phyloP scores from a whole-genome alignment of 1,140 invertebrate species.

The Zaprionus tsacasi region DNA sequence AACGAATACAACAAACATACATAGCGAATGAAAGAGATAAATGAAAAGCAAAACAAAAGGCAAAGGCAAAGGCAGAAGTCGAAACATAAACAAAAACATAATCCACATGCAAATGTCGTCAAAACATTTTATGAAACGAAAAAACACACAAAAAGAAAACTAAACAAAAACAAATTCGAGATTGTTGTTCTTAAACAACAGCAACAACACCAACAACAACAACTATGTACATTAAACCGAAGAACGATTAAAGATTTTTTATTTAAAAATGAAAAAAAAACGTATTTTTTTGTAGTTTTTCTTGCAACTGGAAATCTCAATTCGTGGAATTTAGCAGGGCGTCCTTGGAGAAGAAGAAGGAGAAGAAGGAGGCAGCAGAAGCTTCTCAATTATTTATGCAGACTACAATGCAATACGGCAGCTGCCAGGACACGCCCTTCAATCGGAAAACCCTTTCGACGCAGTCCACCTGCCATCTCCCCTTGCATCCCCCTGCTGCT shows the following conservation, averaged over 20 bases:
- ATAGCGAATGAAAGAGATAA: slow-evolving; percentile 19
- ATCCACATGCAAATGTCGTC: slow-evolving; percentile 43
- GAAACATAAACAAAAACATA: slow-evolving; percentile 26
- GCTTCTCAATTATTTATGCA: slow-evolving; percentile 74
- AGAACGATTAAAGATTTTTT: slow-evolving; percentile 72
- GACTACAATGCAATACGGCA: slow-evolving; percentile 64
- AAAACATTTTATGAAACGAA: slow-evolving; percentile 28
- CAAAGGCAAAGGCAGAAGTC: background rate
- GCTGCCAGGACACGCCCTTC: slow-evolving; percentile 22
- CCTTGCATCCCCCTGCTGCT: background rate
- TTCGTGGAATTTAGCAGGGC: slow-evolving; percentile 29
- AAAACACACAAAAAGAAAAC: slow-evolving; percentile 14
- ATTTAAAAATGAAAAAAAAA: slow-evolving; percentile 41
- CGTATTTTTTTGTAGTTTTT: slow-evolving; percentile 27
- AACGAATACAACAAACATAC: slow-evolving; percentile 42
- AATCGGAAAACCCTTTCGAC: slow-evolving; percentile 4
- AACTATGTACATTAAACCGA: slow-evolving; percentile 52
- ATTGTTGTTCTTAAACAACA: slow-evolving; percentile 51
- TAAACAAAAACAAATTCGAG: slow-evolving; percentile 18
- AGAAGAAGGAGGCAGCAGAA: background rate
- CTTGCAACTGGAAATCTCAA: slow-evolving; percentile 16
- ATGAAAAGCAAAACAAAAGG: slow-evolving; percentile 10
- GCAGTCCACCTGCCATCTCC: background rate
- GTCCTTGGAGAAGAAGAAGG: background rate
- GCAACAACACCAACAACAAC: slow-evolving; percentile 36